Evolutionary conservation across 2,888 invertebrate species (phyloP), one percentile per base, ranked within the genome.

Genomic region (Scrobipalpa atriplicella): DNA sequence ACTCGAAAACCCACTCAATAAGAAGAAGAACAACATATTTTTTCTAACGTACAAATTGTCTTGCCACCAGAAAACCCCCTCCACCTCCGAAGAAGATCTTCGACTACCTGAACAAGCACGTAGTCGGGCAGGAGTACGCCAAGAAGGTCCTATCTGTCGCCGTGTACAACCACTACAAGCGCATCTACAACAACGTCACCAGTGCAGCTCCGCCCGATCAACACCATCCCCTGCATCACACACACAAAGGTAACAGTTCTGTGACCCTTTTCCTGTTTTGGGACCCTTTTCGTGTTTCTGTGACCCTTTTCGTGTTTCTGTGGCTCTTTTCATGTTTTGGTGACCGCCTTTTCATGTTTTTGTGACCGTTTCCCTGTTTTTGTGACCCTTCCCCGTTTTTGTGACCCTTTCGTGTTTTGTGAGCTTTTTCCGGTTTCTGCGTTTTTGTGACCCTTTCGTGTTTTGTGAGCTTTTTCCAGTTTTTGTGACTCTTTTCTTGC

Each of bases 141-240:
- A 99, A 99, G 92, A 99, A 99, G 91, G 99, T 99, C 51, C 93
- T 99, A 47, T 96, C 99, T 0, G 99, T 99, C 43, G 99, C 99
- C 11, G 99, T 99, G 0, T 99, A 99, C 93, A 99, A 99, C 92
- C 99, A 99, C 86, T 99, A 99, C 90, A 99, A 99, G 92, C 94
- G 99, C 78, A 98, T 99, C 81, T 97, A 97, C 87, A 98, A 99
- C 88, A 99, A 99, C 90, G 94, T 97, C 69, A 75, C 94, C 86
- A 82, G 85, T 78, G 82, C 86, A 16, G 72, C 84, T 58, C 92
- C 86, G 2, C 69, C 79, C 1, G 91, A 95, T 69, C 92, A 94
- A 71, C 95, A 95, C 74, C 96, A 95, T 75, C 95, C 95, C 38
- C 89, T 95, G 68, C 95, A 95, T 78, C 95, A 96, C 79, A 94